Evolutionary conservation across 2,888 invertebrate species (phyloP).

Genomic region (Rhagium mordax): DNA sequence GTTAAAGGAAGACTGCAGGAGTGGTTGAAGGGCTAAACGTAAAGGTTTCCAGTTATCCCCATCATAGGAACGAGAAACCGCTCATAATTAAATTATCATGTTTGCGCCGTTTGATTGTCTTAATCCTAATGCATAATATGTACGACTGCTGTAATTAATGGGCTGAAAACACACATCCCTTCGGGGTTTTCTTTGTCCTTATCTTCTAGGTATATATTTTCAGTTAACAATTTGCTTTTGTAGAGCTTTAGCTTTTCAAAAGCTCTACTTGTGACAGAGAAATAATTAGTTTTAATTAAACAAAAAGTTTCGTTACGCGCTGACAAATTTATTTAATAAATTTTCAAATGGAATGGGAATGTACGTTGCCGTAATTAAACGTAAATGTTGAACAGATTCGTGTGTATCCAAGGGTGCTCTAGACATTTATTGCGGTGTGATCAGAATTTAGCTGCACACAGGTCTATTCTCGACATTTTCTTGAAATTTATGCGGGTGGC

Average conservation of each 20-base stretch:
- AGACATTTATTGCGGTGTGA: neutral
- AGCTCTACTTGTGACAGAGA: constrained; percentile 23
- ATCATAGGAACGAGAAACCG: constrained; percentile 33
- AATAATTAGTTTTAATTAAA: constrained; percentile 40
- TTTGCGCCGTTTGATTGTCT: constrained; percentile 47
- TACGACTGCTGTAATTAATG: constrained; percentile 48
- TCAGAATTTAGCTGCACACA: neutral
- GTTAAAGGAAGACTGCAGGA: constrained; percentile 2
- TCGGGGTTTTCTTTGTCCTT: constrained; percentile 41
- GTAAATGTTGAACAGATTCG: neutral
- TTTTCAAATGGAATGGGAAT: neutral
- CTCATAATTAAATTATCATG: constrained; percentile 45
- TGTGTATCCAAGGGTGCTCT: neutral
- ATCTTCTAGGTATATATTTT: constrained; percentile 30
- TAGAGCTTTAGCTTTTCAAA: constrained; percentile 30
- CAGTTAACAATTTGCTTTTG: constrained; percentile 24
- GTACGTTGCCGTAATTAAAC: neutral
- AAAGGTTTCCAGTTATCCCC: constrained; percentile 21
- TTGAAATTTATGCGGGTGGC: neutral
- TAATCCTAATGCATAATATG: constrained; percentile 47
- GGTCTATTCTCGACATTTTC: neutral
- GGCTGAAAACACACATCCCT: constrained; percentile 44
- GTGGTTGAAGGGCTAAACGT: neutral
- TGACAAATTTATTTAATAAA: constrained; percentile 1
- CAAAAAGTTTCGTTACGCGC: constrained; percentile 27